phyloP scores from a whole-genome alignment of 2,113 vertebrate genomes.

The Brachyistius frenatus region DNA sequence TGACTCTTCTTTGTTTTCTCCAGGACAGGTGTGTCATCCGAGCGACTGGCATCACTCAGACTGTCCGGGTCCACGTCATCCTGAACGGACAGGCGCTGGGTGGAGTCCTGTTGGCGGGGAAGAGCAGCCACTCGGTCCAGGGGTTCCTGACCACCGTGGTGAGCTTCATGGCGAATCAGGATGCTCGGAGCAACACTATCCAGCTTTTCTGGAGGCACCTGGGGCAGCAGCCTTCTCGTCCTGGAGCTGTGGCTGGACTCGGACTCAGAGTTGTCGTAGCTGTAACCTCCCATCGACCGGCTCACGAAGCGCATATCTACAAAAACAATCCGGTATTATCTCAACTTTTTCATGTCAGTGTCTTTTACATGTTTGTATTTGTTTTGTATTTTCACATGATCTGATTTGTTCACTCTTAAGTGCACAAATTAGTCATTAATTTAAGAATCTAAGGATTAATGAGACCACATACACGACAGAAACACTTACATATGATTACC shows the following conservation, averaged over 20 bases:
- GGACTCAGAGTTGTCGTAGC: conserved; percentile 79
- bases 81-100: conserved; percentile 80
- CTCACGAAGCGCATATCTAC: conserved; percentile 54
- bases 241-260: conserved; percentile 86
- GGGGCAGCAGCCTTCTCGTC: conserved; percentile 91
- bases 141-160: conserved; percentile 69
- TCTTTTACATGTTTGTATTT: too few relatives aligned
- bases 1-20: conserved; percentile 80
- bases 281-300: conserved; percentile 51
- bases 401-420: too few relatives aligned
- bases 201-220: conserved; percentile 89
- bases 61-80: conserved; percentile 96
- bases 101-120: conserved; percentile 54
- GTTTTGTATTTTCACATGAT: too few relatives aligned
- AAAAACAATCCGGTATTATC: conserved; percentile 10
- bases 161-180: conserved; percentile 83
- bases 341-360: neutral
- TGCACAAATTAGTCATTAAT: too few relatives aligned
- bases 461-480: too few relatives aligned
- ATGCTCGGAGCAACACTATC: conserved; percentile 83
- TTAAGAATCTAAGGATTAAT: too few relatives aligned
- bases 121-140: conserved; percentile 68
- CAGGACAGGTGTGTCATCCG: conserved; percentile 85
- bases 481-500: too few relatives aligned
- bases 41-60: conserved; percentile 94